Base-by-base conservation (phyloP, 2,797 vertebrate species). In the Aselliscus stoliczkanus region DNA sequence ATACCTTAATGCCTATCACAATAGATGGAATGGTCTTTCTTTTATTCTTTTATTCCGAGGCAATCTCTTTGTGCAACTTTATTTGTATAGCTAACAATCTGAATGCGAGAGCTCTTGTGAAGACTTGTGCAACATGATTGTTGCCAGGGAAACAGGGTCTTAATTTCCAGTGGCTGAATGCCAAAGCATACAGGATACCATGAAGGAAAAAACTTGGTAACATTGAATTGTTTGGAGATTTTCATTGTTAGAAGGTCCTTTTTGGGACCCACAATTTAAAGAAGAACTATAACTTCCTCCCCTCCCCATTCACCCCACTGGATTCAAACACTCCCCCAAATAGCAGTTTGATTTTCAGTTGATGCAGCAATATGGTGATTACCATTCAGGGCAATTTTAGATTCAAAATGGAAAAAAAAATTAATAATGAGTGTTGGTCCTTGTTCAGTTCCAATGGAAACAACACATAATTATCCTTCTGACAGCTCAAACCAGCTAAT, bases 81-180 rank as follows among this genome's bases (percentile, higher is more conserved):
- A 96, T 97, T 98, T 97, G 96, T 96, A 94, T 96, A 97, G 94
- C 89, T 98, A 97, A 96, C 96, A 95, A 79, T 92, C 94, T 96
- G 95, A 96, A 96, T 72, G 91, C 88, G 79, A 60, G 93, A 94
- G 91, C 75, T 95, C 69, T 94, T 94, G 70, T 90, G 50, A 93
- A 89, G 91, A 80, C 86, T 89, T 96, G 86, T 52, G 15, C 31
- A 88, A 13, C 1, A 2, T 82, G 97, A 92, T 79, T 84, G 83
- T 97, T 98, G 85, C 96, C 90, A 95, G 20, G 97, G 96, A 97
- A 98, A 98, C 96, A 0, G n/a, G 88, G 52, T 93, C 80, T 97
- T 84, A 0, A 9, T 96, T 97, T 97, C 69, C 64, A 21, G 80
- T 89, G 81, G 84, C 54, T 77, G 73, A 95, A 65, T 86, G 96